Evolutionary conservation across 2,797 vertebrate genomes (phyloP).

Genomic region (Merluccius polli): DNA sequence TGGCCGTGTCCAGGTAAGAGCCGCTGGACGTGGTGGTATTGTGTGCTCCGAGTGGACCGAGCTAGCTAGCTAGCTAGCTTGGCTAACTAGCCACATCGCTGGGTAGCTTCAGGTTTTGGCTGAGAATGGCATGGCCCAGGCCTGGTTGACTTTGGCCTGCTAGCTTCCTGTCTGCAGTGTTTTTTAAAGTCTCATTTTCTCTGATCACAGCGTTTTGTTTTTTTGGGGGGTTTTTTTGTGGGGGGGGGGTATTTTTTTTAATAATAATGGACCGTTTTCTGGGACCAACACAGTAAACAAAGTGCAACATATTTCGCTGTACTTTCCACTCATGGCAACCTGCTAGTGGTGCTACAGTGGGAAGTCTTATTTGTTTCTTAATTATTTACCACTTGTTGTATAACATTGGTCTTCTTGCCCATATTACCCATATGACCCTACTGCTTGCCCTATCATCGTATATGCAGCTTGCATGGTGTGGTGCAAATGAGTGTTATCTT

Average conservation of each 20-base stretch:
- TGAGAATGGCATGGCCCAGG: constrained; percentile 43
- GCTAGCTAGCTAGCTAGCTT: constrained; percentile 36
- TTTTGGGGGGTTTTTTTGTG: no score
- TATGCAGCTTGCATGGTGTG: not conserved
- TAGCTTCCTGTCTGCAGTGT: constrained; percentile 4
- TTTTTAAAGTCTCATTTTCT: not conserved
- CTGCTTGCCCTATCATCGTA: not conserved
- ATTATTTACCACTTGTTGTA: not conserved
- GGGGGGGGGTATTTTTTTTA: no score
- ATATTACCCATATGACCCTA: not conserved
- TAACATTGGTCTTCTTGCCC: not conserved
- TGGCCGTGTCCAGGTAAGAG: constrained; percentile 79
- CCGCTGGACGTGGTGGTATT: not conserved
- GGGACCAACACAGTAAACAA: not conserved
- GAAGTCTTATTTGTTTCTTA: not conserved
- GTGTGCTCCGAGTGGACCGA: constrained; percentile 1
- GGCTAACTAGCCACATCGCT: not conserved
- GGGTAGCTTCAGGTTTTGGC: constrained; percentile 35
- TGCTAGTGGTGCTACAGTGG: not conserved
- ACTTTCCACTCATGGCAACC: not conserved
- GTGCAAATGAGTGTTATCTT: not conserved
- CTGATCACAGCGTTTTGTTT: not conserved
- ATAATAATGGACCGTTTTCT: no score
- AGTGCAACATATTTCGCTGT: not conserved
- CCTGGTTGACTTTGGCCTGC: constrained; percentile 10